A percentile compares a stretch with the other conserved stretches of the same genome.
These are phyloP conservation scores for Chalcis sispes DNA, from an alignment of 2,888 invertebrate species.

Conservation along the genomic window DNA sequence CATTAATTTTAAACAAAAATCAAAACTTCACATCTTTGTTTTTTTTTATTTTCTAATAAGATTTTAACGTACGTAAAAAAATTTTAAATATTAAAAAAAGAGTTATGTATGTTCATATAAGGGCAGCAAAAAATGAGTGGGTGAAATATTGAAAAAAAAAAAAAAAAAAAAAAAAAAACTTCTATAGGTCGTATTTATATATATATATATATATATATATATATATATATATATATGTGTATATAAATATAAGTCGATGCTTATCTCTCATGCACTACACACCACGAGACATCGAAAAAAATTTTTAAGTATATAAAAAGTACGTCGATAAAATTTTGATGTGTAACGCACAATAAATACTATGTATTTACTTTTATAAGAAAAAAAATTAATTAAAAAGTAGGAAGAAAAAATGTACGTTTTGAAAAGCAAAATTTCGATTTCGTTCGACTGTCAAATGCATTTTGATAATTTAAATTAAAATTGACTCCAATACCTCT, in stretches of 20 bases:
- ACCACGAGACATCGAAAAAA: slow-evolving; percentile 59
- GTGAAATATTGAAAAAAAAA: slow-evolving; percentile 7
- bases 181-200: slow-evolving; percentile 50
- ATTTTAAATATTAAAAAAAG: not conserved
- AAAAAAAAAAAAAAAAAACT: slow-evolving; percentile 19
- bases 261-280: slow-evolving; percentile 64
- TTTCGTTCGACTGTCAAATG: slow-evolving; percentile 8
- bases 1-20: not conserved
- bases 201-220: slow-evolving; percentile 33
- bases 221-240: slow-evolving; percentile 27
- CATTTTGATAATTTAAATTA: not conserved
- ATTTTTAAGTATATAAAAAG: slow-evolving; percentile 30
- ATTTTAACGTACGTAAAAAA: not conserved
- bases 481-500: too few relatives aligned
- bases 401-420: slow-evolving; percentile 52
- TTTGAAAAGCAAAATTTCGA: slow-evolving; percentile 58
- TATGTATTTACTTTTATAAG: slow-evolving; percentile 16
- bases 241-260: slow-evolving; percentile 54
- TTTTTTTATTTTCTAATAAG: too few relatives aligned
- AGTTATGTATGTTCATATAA: slow-evolving; percentile 4
- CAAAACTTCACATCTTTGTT: too few relatives aligned
- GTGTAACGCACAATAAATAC: slow-evolving; percentile 58
- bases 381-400: slow-evolving; percentile 30
- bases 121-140: slow-evolving; percentile 3
- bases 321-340: slow-evolving; percentile 47